Evolutionary conservation across 2,113 vertebrate genomes (phyloP).

Genomic region (Pycnonotus jocosus): DNA sequence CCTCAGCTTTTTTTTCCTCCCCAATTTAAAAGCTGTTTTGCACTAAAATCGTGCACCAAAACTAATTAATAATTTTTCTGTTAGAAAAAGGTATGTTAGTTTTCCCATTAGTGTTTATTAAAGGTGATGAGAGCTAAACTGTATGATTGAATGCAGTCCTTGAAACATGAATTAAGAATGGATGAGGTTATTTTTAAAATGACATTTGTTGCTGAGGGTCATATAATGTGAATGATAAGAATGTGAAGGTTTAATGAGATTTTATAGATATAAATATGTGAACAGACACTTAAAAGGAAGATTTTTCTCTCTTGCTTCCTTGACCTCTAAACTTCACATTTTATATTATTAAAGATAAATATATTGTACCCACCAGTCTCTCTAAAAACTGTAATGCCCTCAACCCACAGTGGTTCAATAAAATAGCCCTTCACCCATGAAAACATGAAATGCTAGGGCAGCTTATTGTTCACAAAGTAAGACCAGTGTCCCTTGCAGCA

Average conservation of each 20-base stretch:
- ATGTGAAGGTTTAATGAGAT: not conserved
- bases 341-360: not conserved
- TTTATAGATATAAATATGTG: not conserved
- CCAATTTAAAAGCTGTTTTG: not conserved
- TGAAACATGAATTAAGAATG: not conserved
- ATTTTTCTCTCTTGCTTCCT: not conserved
- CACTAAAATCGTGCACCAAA: not conserved
- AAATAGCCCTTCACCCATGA: not conserved
- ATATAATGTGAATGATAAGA: not conserved
- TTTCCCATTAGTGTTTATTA: not conserved
- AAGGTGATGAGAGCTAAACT: not conserved
- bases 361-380: not conserved
- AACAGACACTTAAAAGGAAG: not conserved
- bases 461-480: not conserved
- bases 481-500: not conserved
- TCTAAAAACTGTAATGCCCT: not conserved
- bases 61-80: not conserved
- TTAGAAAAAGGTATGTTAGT: not conserved
- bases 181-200: not conserved
- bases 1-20: not conserved
- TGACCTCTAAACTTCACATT: not conserved
- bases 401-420: not conserved
- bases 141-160: not conserved
- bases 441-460: not conserved
- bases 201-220: not conserved